Evolutionary conservation across 2,888 invertebrate genomes (phyloP).

Genomic region (Melinaea menophilus): DNA sequence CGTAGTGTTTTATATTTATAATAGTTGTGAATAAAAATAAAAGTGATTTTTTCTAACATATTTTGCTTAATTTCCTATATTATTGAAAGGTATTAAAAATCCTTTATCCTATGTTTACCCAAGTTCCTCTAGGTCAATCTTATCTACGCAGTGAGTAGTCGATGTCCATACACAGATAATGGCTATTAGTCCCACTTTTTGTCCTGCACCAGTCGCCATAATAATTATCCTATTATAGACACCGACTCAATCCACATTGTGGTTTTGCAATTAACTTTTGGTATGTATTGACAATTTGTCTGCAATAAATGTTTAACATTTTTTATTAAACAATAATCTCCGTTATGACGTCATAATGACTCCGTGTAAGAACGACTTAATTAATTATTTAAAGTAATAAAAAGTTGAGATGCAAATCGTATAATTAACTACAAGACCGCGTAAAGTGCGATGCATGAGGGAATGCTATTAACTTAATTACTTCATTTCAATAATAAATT

Average conservation of each 20-base stretch:
- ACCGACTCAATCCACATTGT: constrained; percentile 25
- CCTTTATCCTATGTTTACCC: neutral
- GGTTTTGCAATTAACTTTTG: constrained; percentile 22
- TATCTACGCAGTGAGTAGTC: constrained; percentile 29
- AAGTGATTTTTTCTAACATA: no score
- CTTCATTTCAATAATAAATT: no score
- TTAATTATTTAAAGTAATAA: no score
- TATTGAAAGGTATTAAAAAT: no score
- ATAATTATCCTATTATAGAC: constrained; percentile 32
- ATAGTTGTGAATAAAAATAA: no score
- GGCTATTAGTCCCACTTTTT: constrained; percentile 41
- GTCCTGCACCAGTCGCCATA: constrained; percentile 23
- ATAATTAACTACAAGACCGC: no score
- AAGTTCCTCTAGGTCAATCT: constrained; percentile 7
- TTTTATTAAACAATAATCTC: neutral
- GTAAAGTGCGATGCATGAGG: no score
- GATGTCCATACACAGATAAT: constrained; percentile 39
- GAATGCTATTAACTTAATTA: no score
- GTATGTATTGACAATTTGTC: constrained; percentile 21
- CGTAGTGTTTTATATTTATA: no score
- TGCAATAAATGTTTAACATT: constrained; percentile 5
- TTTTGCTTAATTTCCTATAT: no score
- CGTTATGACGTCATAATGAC: neutral
- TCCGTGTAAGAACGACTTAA: neutral
- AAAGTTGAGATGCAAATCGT: no score